Evolutionary conservation across 2,888 invertebrate species (phyloP).

Genomic region (Anoplius nigerrimus): DNA sequence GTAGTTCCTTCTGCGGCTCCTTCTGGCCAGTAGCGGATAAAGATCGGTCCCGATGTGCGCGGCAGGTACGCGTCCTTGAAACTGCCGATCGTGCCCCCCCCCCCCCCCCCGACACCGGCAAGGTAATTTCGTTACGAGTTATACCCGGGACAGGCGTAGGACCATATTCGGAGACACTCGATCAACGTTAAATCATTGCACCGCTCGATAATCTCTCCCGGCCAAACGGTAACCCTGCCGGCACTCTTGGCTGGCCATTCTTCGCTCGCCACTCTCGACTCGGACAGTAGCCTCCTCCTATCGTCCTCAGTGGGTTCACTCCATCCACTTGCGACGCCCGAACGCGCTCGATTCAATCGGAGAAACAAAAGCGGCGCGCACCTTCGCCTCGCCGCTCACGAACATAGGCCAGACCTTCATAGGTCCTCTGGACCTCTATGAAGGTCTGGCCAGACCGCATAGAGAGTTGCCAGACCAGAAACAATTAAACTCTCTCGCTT

Average conservation of each 20-base stretch:
- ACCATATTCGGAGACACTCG: slow-evolving; percentile 58
- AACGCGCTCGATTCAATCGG: slow-evolving; percentile 44
- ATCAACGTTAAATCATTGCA: slow-evolving; percentile 59
- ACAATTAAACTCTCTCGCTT: slow-evolving; percentile 70
- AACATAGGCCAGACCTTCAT: slow-evolving; percentile 32
- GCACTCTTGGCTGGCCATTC: no score
- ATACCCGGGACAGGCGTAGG: slow-evolving; percentile 34
- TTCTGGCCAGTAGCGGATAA: background rate
- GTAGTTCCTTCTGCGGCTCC: no score
- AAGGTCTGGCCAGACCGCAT: slow-evolving; percentile 60
- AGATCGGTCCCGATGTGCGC: slow-evolving; percentile 1
- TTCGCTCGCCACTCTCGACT: no score
- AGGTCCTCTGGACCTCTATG: no score
- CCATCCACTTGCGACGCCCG: no score
- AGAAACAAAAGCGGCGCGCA: slow-evolving; percentile 56
- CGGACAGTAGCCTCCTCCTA: no score
- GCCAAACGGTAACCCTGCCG: no score
- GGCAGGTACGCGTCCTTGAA: slow-evolving; percentile 15
- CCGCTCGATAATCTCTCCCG: slow-evolving; percentile 48
- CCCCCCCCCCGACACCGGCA: background rate
- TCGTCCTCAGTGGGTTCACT: no score
- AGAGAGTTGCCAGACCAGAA: slow-evolving; percentile 71
- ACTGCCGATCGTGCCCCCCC: no score
- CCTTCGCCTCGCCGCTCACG: slow-evolving; percentile 46
- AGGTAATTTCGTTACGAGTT: slow-evolving; percentile 39